A percentile compares a stretch with the other conserved stretches of the same genome.
Evolutionary conservation across 2,797 vertebrate genomes (phyloP).

Genomic region (Lycodopsis pacificus): DNA sequence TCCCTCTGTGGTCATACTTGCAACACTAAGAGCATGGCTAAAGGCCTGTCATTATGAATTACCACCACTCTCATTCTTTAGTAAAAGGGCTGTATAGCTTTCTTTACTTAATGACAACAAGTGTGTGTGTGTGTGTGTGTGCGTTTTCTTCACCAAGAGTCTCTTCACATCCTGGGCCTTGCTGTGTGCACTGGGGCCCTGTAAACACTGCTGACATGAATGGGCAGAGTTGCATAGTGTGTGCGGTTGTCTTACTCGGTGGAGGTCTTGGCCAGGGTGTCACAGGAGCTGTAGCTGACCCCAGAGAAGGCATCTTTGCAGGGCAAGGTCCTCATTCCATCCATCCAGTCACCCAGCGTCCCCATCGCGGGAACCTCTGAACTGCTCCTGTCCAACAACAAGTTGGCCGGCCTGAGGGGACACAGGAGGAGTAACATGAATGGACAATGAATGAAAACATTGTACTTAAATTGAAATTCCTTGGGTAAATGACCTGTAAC

Average conservation of each 20-base stretch:
- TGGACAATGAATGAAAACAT: background rate
- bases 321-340: conserved; percentile 91
- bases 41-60: conserved; percentile 75
- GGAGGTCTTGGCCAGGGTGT: conserved; percentile 97
- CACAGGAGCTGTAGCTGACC: conserved; percentile 96
- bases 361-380: conserved; percentile 89
- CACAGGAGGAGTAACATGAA: background rate
- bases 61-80: conserved; percentile 66
- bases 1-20: conserved; percentile 50
- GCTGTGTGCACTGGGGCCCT: conserved; percentile 37
- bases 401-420: conserved; percentile 90
- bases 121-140: conserved; percentile 36
- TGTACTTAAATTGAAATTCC: background rate
- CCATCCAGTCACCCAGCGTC: conserved; percentile 93
- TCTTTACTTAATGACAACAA: conserved; percentile 52
- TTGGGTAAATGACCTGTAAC: background rate
- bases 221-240: conserved; percentile 43
- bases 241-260: conserved; percentile 90
- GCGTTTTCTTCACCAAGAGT: conserved; percentile 42
- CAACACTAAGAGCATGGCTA: conserved; percentile 66
- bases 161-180: conserved; percentile 52
- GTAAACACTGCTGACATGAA: conserved; percentile 65
- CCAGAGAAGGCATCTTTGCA: conserved; percentile 97
- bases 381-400: conserved; percentile 95
- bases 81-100: conserved; percentile 54